Conservation (phyloP, 2,113 vertebrate species). For the Hydrochoerus hydrochaeris region DNA sequence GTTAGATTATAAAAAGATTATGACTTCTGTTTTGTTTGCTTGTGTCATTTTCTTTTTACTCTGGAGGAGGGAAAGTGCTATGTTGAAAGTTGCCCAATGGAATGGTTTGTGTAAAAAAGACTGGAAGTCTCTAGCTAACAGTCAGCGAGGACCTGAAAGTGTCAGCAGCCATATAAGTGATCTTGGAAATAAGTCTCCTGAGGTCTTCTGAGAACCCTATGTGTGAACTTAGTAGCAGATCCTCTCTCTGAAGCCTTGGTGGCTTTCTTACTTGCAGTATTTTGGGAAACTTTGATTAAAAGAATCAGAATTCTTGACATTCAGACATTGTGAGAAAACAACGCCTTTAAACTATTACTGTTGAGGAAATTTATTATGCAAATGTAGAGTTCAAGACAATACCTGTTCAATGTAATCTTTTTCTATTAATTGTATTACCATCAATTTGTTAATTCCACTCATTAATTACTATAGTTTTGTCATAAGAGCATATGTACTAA, state of each 20-base stretch:
- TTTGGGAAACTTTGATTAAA: background rate
- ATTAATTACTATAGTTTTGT: background rate
- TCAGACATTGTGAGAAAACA: background rate
- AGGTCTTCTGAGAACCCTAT: background rate
- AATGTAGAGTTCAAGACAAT: background rate
- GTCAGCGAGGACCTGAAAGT: background rate
- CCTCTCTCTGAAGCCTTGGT: background rate
- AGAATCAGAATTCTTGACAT: background rate
- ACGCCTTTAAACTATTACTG: background rate
- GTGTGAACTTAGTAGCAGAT: background rate
- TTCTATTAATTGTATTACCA: background rate
- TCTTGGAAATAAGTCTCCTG: background rate
- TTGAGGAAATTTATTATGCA: background rate
- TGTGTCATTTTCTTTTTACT: background rate
- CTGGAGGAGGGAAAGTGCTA: background rate
- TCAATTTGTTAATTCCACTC: background rate
- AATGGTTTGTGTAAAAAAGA: background rate
- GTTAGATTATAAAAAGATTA: background rate
- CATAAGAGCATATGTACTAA: background rate
- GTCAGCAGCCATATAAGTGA: background rate
- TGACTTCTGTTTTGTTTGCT: background rate
- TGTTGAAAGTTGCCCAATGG: background rate
- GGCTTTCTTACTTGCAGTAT: background rate
- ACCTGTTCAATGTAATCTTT: background rate
- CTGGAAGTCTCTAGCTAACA: background rate